Evolutionary conservation across 64 coral and sea anemone genomes (phyloP).

Genomic region (Porites lutea): DNA sequence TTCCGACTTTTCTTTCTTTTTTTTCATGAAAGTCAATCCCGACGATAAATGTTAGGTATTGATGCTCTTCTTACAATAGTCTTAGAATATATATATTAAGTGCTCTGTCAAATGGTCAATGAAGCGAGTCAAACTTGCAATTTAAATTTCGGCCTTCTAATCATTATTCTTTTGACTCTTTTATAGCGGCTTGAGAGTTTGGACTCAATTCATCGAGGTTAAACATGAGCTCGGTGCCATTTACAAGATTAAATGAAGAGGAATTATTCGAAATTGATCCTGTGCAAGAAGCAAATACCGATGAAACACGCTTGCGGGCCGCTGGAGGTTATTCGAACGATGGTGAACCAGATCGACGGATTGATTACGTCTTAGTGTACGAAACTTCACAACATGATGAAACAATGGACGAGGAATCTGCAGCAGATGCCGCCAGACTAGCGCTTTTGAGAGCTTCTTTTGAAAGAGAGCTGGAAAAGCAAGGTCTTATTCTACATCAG

Average conservation of each 20-base stretch:
- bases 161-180: too few relatives aligned
- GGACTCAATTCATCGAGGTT: neutral
- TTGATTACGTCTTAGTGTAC: conserved; percentile 27
- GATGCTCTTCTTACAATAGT: neutral
- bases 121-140: too few relatives aligned
- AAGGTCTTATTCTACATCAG: conserved; percentile 1
- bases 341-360: neutral
- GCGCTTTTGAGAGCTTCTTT: neutral
- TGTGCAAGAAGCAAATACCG: neutral
- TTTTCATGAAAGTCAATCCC: too few relatives aligned
- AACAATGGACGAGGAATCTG: neutral
- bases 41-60: neutral
- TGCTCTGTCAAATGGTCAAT: neutral
- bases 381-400: conserved; percentile 17
- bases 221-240: neutral
- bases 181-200: too few relatives aligned
- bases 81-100: neutral
- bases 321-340: neutral
- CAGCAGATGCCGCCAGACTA: neutral
- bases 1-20: too few relatives aligned
- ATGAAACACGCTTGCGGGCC: neutral
- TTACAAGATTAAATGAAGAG: conserved; percentile 2
- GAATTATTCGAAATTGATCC: conserved; percentile 3
- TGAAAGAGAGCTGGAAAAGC: conserved; percentile 22
- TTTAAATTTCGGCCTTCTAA: too few relatives aligned